Evolutionary conservation across 2,888 invertebrate genomes (phyloP).

Genomic region (Pinctada fucata): DNA sequence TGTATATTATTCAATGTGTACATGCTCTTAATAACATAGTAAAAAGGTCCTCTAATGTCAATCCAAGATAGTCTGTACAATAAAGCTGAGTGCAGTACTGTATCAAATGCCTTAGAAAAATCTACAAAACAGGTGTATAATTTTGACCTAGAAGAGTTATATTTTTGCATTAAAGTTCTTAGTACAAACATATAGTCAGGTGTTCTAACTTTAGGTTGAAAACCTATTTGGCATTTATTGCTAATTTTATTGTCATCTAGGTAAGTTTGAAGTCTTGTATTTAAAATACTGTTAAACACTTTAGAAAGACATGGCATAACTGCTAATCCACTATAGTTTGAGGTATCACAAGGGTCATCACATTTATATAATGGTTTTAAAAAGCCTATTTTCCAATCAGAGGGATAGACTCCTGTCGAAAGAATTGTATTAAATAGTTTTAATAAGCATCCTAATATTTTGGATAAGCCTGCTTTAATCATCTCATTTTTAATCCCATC

Average conservation of each 20-base stretch:
- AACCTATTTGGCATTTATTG: not conserved
- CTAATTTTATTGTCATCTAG: not conserved
- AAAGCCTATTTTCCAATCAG: not conserved
- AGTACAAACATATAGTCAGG: not conserved
- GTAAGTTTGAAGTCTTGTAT: not conserved
- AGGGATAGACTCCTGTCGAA: not conserved
- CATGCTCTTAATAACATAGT: too few relatives aligned
- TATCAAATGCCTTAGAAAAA: not conserved
- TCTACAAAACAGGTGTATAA: not conserved
- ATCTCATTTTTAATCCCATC: slow-evolving; percentile 19
- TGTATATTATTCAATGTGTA: too few relatives aligned
- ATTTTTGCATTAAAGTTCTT: not conserved
- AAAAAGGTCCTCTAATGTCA: too few relatives aligned
- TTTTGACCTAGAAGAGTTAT: not conserved
- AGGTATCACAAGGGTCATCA: not conserved
- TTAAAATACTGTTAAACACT: not conserved
- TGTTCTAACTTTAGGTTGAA: not conserved
- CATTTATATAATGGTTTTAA: not conserved
- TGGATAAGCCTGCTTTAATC: slow-evolving; percentile 6
- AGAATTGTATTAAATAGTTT: slow-evolving; percentile 9
- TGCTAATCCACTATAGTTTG: slow-evolving; percentile 6
- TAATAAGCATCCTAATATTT: not conserved
- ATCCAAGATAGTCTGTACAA: too few relatives aligned
- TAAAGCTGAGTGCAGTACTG: too few relatives aligned
- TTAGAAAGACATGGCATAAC: slow-evolving; percentile 4